Percentiles rank a stretch among this genome's conserved stretches.
These are phyloP conservation scores for Synchiropus splendidus DNA, from an alignment of 2,113 vertebrate genomes.

Conservation along the genomic window DNA sequence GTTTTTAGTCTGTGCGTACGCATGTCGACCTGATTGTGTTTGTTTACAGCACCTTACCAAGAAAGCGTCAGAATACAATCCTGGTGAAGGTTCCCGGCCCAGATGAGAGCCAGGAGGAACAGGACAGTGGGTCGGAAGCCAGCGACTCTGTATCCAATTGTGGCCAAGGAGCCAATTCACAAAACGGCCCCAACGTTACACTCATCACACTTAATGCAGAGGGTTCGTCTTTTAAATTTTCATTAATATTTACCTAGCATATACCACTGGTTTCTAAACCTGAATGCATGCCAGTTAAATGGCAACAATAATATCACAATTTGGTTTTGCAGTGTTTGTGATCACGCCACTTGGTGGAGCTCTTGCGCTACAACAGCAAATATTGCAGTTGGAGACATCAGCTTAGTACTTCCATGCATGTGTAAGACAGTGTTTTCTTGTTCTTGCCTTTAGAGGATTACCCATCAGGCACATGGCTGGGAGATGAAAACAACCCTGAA, in stretches of 20 bases:
- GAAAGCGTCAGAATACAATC: slow-evolving; percentile 90
- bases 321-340: too few species aligned
- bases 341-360: slow-evolving; percentile 51
- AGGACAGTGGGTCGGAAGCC: slow-evolving; percentile 92
- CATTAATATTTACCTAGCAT: too few species aligned
- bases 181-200: slow-evolving; percentile 85
- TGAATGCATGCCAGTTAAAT: too few species aligned
- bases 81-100: slow-evolving; percentile 89
- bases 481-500: slow-evolving; percentile 90
- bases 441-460: slow-evolving; percentile 74
- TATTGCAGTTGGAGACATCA: background rate
- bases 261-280: too few species aligned
- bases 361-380: slow-evolving; percentile 23
- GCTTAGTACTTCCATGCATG: background rate
- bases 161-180: slow-evolving; percentile 71
- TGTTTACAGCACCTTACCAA: slow-evolving; percentile 71
- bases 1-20: background rate
- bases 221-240: slow-evolving; percentile 68
- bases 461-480: slow-evolving; percentile 89
- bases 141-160: slow-evolving; percentile 89
- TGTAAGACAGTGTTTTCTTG: background rate
- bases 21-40: background rate
- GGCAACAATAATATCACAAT: too few species aligned
- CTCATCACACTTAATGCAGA: slow-evolving; percentile 95
- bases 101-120: slow-evolving; percentile 89